phyloP scores from a whole-genome alignment of 2,113 vertebrate genomes.

The Rhea americana region DNA sequence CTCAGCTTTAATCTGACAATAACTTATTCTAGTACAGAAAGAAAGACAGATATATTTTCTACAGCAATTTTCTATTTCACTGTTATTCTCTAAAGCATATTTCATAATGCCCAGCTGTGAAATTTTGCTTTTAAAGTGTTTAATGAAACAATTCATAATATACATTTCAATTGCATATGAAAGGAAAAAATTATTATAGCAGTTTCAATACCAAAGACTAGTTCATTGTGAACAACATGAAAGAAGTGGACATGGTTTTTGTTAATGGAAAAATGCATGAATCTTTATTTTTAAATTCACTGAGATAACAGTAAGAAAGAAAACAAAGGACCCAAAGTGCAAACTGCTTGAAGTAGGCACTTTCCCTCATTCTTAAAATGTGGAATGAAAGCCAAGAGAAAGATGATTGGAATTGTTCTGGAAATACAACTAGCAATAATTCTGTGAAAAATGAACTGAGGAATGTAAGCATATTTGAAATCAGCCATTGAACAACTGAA shows the following conservation, averaged over 20 bases:
- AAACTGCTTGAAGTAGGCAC: not conserved
- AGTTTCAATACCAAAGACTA: not conserved
- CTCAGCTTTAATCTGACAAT: rapidly evolving
- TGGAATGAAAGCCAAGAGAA: not conserved
- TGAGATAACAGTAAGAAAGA: not conserved
- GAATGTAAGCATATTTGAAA: slow-evolving; percentile 5
- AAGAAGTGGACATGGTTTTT: slow-evolving; percentile 6
- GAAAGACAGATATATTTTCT: not conserved
- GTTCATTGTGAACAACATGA: slow-evolving; percentile 15
- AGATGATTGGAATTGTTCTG: not conserved
- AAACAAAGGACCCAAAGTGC: not conserved
- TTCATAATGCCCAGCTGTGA: slow-evolving; percentile 3
- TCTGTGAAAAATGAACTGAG: not conserved
- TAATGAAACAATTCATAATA: not conserved
- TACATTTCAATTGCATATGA: not conserved
- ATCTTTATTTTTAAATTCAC: slow-evolving; percentile 11
- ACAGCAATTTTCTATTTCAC: not conserved
- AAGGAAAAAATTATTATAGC: not conserved
- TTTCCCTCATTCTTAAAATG: not conserved
- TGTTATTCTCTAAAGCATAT: not conserved
- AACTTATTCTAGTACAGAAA: not conserved
- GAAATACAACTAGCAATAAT: not conserved
- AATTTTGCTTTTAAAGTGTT: not conserved
- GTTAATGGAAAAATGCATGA: not conserved
- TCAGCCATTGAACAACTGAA: slow-evolving; percentile 1